phyloP scores from a whole-genome alignment of 2,113 vertebrate species.

The Bubo scandiacus region DNA sequence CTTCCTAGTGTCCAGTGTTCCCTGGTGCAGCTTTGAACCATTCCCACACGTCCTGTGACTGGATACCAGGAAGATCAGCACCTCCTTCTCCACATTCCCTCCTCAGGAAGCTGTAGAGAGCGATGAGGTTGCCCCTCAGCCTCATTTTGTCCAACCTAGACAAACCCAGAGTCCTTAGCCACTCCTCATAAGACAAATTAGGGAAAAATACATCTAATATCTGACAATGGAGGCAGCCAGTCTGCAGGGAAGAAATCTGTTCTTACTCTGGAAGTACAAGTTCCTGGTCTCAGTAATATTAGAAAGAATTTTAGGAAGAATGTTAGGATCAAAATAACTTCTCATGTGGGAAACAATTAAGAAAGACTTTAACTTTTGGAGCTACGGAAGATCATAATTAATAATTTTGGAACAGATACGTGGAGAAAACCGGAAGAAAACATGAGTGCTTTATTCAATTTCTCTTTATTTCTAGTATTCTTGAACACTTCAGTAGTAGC shows the following conservation, averaged over 20 bases:
- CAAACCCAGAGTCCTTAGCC: not conserved
- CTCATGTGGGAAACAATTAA: not conserved
- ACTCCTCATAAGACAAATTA: not conserved
- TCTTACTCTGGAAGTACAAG: not conserved
- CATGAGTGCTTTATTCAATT: not conserved
- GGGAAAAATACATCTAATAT: not conserved
- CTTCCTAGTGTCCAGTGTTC: not conserved
- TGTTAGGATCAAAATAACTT: not conserved
- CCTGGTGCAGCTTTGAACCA: not conserved
- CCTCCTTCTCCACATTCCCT: not conserved
- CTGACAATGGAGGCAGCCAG: not conserved
- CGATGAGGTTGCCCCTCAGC: not conserved
- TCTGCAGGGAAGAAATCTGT: not conserved
- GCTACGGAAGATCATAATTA: not conserved
- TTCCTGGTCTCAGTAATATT: not conserved
- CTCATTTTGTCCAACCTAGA: not conserved
- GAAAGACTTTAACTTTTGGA: not conserved
- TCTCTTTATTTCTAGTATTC: not conserved
- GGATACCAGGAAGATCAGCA: not conserved
- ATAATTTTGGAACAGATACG: not conserved
- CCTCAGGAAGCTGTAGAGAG: not conserved
- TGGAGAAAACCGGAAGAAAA: not conserved
- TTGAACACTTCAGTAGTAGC: not conserved
- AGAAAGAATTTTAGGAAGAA: not conserved
- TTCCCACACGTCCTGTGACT: not conserved